Conservation (phyloP, 1,140 invertebrate species). For the Acromyrmex heyeri region DNA sequence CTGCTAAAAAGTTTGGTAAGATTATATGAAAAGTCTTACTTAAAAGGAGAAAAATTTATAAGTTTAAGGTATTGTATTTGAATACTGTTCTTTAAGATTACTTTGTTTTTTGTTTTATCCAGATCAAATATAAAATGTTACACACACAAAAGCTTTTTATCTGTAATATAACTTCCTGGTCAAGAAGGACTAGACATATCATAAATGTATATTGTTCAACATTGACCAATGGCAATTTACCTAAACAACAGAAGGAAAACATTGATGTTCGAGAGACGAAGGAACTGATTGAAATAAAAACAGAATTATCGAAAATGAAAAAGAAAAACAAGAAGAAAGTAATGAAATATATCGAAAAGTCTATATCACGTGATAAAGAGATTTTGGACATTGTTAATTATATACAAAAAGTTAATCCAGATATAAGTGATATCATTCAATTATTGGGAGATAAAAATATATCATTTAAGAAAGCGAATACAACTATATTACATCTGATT, state of each 20-base stretch:
- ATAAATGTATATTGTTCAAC: background rate
- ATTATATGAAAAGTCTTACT: no score
- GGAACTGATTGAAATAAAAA: background rate
- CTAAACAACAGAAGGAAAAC: background rate
- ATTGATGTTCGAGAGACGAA: background rate
- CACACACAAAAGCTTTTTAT: background rate
- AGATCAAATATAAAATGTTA: conserved; percentile 20
- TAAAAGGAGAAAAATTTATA: no score
- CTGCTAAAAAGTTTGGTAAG: no score
- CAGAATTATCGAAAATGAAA: no score
- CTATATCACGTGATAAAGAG: background rate
- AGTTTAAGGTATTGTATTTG: background rate
- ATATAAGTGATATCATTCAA: background rate
- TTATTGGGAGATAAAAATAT: background rate
- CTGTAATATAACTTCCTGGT: background rate
- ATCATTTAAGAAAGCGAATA: background rate
- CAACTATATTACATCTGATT: conserved; percentile 62
- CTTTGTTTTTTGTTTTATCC: background rate
- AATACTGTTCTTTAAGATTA: background rate
- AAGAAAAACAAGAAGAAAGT: background rate
- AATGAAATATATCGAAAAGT: background rate
- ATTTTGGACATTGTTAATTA: background rate
- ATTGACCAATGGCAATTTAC: background rate
- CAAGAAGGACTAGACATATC: background rate
- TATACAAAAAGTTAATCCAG: background rate